Evolutionary conservation across 2,113 vertebrate species (phyloP), one percentile per base, ranked within the genome.

Genomic region (Grus americana): DNA sequence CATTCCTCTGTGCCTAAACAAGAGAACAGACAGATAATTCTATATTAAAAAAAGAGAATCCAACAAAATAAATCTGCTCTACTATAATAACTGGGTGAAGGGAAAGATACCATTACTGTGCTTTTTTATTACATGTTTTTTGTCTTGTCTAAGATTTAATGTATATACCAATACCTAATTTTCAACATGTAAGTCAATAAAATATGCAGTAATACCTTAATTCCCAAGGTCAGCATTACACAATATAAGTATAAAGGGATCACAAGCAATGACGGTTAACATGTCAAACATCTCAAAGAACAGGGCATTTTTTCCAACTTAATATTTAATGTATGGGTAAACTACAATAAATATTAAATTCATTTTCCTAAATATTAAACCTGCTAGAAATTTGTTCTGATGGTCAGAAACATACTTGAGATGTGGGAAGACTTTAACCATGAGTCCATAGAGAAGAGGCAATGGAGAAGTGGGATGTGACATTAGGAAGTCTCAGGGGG

Each of bases 401-500:
- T 2, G 32, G 42, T 63, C 57, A 81, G 50, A 55, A 92, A 78
- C 20, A 22, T n/a, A 67, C 42, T 16, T 3, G 58, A 86, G 66
- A 74, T 34, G 65, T 8, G 62, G 65, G 57, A 86, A 62, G 68
- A 47, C 66, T 22, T 26, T 3, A 73, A 68, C 46, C 42, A 24
- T 0, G 73, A 88, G 68, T 36, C 84, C 86, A 83, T 0, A 70
- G 80, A 23, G 62, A 86, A 66, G 38, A 67, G 55, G 82, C 73
- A 49, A 76, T 0, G 79, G 71, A 93, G 86, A 85, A 96, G 96
- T 10, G 94, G 95, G 95, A 93, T 88, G 94, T 86, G 42, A 90
- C 97, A 65, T 38, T 80, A 63, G 52, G 44, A 90, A 97, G 87
- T 92, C 97, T 93, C 95, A 46, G 22, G 86, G 97, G 97, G 85